Evolutionary conservation across 2,113 vertebrate genomes (phyloP).

Genomic region (Caracal caracal): DNA sequence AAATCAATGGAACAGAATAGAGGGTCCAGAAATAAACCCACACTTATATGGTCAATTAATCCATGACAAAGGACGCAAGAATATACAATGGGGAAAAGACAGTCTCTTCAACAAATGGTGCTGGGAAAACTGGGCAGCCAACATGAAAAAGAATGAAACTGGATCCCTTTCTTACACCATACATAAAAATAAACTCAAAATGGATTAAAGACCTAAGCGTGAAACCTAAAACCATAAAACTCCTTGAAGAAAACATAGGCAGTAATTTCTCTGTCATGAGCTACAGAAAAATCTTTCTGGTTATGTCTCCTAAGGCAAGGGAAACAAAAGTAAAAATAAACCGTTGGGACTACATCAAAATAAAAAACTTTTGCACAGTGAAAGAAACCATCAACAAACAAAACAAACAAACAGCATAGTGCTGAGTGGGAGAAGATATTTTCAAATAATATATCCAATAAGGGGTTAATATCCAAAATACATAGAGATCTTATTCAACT

Average conservation of each 20-base stretch:
- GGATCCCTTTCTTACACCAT: not conserved
- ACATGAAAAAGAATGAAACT: not conserved
- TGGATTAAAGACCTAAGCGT: not conserved
- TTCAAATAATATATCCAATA: not conserved
- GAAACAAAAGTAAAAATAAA: not conserved
- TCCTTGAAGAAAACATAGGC: not conserved
- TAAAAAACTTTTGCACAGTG: not conserved
- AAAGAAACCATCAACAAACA: not conserved
- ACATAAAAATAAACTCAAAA: not conserved
- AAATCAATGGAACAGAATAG: not conserved
- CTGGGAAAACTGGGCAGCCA: not conserved
- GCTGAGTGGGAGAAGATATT: not conserved
- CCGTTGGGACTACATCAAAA: not conserved
- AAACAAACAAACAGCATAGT: not conserved
- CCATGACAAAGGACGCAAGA: not conserved
- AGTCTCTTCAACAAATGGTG: not conserved
- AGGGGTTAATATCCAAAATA: not conserved
- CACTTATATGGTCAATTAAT: not conserved
- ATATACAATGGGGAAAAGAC: not conserved
- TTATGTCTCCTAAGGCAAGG: not conserved
- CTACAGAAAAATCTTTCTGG: not conserved
- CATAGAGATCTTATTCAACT: not conserved
- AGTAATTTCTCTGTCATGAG: not conserved
- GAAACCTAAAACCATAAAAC: not conserved
- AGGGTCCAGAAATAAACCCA: not conserved